Conservation (phyloP, 2,113 vertebrate genomes). For the Esox niger region DNA sequence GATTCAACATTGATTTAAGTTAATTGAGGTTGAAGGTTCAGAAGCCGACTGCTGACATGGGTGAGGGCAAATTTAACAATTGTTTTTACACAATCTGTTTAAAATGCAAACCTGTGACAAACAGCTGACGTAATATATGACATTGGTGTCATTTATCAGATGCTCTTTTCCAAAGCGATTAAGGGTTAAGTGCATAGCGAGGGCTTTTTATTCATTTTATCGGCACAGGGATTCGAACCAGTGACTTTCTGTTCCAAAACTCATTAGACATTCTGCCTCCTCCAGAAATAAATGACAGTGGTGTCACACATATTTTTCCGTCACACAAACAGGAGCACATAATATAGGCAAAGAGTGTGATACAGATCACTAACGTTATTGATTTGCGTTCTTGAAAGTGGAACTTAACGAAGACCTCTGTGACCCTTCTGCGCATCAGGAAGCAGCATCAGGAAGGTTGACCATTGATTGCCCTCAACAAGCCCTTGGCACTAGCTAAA, state of each 20-base stretch:
- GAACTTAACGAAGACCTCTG: slow-evolving; percentile 29
- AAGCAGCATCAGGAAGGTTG: slow-evolving; percentile 21
- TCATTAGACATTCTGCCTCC: too few relatives aligned
- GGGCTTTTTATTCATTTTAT: too few relatives aligned
- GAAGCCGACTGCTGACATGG: too few relatives aligned
- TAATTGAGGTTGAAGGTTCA: too few relatives aligned
- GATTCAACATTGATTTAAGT: too few relatives aligned
- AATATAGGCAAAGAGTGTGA: slow-evolving; percentile 16
- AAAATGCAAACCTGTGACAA: neutral
- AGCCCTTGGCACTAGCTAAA: slow-evolving; percentile 8
- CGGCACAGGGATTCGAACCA: too few relatives aligned
- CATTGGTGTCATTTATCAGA: neutral
- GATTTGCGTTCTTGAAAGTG: slow-evolving; percentile 34
- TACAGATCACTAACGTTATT: slow-evolving; percentile 23
- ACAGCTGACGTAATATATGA: neutral
- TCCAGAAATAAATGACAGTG: neutral
- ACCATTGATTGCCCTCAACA: slow-evolving; percentile 35
- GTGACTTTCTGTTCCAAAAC: too few relatives aligned
- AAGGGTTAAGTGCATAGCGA: too few relatives aligned
- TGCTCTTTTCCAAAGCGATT: too few relatives aligned
- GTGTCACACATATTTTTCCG: slow-evolving; percentile 5
- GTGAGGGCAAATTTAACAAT: too few relatives aligned
- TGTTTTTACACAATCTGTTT: too few relatives aligned
- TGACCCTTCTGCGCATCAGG: slow-evolving; percentile 12
- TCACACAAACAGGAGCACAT: slow-evolving; percentile 27